Conservation (phyloP, 2,888 invertebrate genomes). For the Corbicula japonica region DNA sequence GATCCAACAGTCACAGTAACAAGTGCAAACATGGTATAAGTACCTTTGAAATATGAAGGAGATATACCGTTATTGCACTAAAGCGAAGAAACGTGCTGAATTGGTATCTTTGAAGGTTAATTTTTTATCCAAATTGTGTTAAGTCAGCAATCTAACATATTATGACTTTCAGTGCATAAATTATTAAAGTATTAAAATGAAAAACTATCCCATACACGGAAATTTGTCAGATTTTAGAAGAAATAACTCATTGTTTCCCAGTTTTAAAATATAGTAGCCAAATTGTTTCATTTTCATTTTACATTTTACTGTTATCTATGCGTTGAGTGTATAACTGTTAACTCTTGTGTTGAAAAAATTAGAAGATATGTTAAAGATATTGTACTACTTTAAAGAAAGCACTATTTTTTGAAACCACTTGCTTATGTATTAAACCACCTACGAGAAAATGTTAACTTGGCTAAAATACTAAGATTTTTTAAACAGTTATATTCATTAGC, state of each 20-base stretch:
- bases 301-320: not conserved
- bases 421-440: too few species aligned
- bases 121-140: slow-evolving; percentile 6
- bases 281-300: not conserved
- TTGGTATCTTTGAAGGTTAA: slow-evolving; percentile 1
- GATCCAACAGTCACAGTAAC: not conserved
- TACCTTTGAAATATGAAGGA: slow-evolving; percentile 3
- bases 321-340: not conserved
- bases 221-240: slow-evolving; percentile 7
- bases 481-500: too few species aligned
- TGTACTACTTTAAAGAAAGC: not conserved
- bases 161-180: not conserved
- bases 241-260: not conserved
- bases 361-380: slow-evolving; percentile 2
- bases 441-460: too few species aligned
- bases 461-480: too few species aligned
- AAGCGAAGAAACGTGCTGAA: too few species aligned
- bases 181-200: slow-evolving; percentile 13
- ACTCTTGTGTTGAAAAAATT: not conserved
- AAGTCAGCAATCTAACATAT: not conserved
- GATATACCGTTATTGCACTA: too few species aligned
- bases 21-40: not conserved
- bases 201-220: slow-evolving; percentile 10
- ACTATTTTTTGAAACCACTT: too few species aligned
- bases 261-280: not conserved